Conservation (phyloP, 2,888 invertebrate genomes). For the Zygaena filipendulae region DNA sequence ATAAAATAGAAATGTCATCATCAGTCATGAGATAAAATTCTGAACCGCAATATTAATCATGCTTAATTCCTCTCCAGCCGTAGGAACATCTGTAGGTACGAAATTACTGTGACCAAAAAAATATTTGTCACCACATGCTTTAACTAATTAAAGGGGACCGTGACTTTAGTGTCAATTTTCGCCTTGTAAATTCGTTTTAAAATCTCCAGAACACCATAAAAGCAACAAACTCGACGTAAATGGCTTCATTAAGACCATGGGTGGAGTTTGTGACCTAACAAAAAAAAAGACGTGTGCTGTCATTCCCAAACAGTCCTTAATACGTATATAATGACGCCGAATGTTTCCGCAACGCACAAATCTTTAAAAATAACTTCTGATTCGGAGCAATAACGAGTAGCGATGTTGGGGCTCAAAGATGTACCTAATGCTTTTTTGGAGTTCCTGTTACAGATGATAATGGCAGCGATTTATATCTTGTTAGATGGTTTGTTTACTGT, state of each 20-base stretch:
- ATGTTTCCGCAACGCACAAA: slow-evolving; percentile 53
- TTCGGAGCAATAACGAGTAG: slow-evolving; percentile 35
- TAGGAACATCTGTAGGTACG: too few species aligned
- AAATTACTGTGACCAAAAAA: too few species aligned
- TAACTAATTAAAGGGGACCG: slow-evolving; percentile 43
- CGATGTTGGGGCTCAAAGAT: slow-evolving; percentile 28
- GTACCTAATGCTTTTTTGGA: too few species aligned
- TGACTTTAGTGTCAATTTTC: slow-evolving; percentile 57
- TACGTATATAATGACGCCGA: slow-evolving; percentile 57
- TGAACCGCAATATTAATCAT: too few species aligned
- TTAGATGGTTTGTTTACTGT: too few species aligned
- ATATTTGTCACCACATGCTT: slow-evolving; percentile 28
- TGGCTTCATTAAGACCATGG: slow-evolving; percentile 58
- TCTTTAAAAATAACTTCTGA: slow-evolving; percentile 42
- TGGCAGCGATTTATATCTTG: too few species aligned
- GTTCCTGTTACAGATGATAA: too few species aligned
- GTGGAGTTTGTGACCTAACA: slow-evolving; percentile 49
- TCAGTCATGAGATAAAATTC: too few species aligned
- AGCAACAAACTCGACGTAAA: slow-evolving; percentile 64
- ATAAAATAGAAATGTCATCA: too few species aligned
- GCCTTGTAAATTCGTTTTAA: slow-evolving; percentile 57
- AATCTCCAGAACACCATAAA: slow-evolving; percentile 59
- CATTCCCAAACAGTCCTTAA: slow-evolving; percentile 39
- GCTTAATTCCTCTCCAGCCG: too few species aligned
- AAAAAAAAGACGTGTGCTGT: slow-evolving; percentile 55